A percentile compares a stretch with the other conserved stretches of the same genome.
Evolutionary conservation across 2,113 vertebrate species (phyloP).

Genomic region (Dasyornis broadbenti): DNA sequence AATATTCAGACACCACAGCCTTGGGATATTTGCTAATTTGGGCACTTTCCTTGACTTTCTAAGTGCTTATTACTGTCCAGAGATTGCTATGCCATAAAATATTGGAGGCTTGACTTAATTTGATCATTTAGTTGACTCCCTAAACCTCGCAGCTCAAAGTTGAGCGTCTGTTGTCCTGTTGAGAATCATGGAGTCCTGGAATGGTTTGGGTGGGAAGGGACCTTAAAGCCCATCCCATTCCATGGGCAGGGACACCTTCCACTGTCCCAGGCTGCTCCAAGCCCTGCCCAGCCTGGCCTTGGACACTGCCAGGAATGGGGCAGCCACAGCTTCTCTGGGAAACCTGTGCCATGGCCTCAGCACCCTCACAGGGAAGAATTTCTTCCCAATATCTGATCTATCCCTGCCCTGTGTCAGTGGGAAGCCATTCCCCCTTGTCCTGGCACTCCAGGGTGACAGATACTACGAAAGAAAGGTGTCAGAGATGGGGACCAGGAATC

Average conservation of each 20-base stretch:
- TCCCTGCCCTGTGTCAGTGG: not conserved
- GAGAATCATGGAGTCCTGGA: not conserved
- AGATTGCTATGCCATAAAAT: not conserved
- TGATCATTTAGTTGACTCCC: not conserved
- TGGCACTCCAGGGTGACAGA: not conserved
- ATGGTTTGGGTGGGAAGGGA: not conserved
- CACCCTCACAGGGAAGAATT: not conserved
- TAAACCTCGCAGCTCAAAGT: not conserved
- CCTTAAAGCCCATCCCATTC: not conserved
- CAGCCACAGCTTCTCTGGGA: not conserved
- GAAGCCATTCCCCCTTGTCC: not conserved
- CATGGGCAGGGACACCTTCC: not conserved
- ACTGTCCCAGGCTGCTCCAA: not conserved
- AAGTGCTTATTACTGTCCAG: not conserved
- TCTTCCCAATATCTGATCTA: not conserved
- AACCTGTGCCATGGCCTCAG: not conserved
- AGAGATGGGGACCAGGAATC: not conserved
- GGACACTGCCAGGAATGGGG: not conserved
- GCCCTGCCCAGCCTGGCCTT: fast-evolving
- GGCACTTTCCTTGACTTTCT: not conserved
- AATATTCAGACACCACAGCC: too few relatives aligned
- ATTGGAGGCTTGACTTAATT: not conserved
- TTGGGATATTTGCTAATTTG: not conserved
- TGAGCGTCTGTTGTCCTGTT: fast-evolving
- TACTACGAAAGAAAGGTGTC: not conserved